Evolutionary conservation across 2,888 invertebrate species (phyloP), one percentile per base, ranked within the genome.

Genomic region (Thecophora atra): DNA sequence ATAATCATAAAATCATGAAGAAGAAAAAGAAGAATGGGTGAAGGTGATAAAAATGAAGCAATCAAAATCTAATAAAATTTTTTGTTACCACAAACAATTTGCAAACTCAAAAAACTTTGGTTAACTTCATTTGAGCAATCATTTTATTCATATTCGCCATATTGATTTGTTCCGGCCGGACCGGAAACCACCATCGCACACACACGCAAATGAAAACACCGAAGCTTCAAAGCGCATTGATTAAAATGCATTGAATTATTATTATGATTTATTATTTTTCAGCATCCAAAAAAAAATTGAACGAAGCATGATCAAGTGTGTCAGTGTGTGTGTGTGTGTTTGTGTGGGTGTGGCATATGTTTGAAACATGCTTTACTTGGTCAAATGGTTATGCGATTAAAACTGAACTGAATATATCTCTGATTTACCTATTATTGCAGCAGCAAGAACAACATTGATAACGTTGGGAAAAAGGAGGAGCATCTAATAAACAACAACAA

Each of bases 201-300:
- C 28, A 51, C 30, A 28, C 65, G n/a, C 52, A 19, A 26, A 30
- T 28, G 15, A 30, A 54, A 0, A 67, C 67, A 58, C 56, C 15
- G 42, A 15, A 24, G 17, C 54, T 8, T 24, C 30, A 37, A 37
- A 37, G 44, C 81, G 78, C 81, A 82, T 84, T 84, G 84, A 83
- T 83, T 83, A 84, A 83, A 83, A 84, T 84, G 84, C 83, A 83
- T 83, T 79, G 83, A 83, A 82, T 83, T 82, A 80, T 73, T 28
- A 0, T 19, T 42, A 37, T 26, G 13, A 15, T 51, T 65, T 37
- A 37, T 37, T 37, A 8, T 37, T 37, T 37, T 56, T 56, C 19
- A 3, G 21, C 24, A 21, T 13, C 21, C 56, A 7, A 6, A 56
- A 56, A 56, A 56, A 56, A n/a, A 56, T 21, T 19, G 52, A 56